These are phyloP conservation scores for Ascaphus truei DNA, from an alignment of 2,113 vertebrate genomes.

Conservation along the genomic window DNA sequence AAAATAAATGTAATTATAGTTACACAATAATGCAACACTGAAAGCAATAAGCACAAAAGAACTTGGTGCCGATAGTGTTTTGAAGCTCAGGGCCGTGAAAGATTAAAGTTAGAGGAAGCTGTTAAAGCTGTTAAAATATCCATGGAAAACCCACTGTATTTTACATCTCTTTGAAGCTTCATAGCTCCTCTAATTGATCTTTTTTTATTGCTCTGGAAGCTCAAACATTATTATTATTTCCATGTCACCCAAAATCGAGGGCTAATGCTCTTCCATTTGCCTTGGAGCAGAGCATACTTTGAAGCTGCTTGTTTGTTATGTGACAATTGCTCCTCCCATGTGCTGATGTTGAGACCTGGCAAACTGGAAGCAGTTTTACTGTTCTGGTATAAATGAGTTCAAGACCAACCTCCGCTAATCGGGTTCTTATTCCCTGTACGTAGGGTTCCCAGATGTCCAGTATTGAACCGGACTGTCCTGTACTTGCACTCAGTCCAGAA, in stretches of 20 bases:
- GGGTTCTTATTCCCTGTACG: no score
- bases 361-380: no score
- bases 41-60: conserved; percentile 58
- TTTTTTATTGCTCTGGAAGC: conserved; percentile 27
- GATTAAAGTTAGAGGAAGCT: conserved; percentile 47
- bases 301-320: neutral
- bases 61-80: conserved; percentile 51
- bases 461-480: no score
- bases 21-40: conserved; percentile 59
- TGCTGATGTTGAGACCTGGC: no score
- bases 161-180: conserved; percentile 40
- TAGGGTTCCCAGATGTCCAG: no score
- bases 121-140: conserved; percentile 41
- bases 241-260: neutral
- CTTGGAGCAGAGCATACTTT: neutral
- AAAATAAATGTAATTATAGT: conserved; percentile 47
- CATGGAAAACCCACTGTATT: conserved; percentile 36
- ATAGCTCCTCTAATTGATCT: neutral
- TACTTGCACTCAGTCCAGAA: no score
- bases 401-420: no score
- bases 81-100: conserved; percentile 49
- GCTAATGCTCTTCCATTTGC: neutral
- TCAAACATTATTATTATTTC: conserved; percentile 18
- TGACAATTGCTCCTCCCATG: no score
- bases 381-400: no score